A percentile compares a stretch with the other conserved stretches of the same genome.
phyloP scores from a whole-genome alignment of 2,113 vertebrate genomes.

The Pygathrix nemaeus region DNA sequence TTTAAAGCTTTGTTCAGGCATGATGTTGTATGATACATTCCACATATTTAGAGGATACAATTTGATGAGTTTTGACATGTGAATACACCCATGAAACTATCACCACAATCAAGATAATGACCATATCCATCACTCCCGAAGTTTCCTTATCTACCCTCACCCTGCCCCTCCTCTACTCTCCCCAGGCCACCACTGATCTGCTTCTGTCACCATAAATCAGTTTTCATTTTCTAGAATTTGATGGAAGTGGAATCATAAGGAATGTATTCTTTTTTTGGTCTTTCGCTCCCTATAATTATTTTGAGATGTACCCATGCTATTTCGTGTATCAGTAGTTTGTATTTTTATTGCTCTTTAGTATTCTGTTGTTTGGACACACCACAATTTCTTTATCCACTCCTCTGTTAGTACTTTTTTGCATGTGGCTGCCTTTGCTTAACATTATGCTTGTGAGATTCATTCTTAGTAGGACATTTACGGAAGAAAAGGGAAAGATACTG shows the following conservation, averaged over 20 bases:
- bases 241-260: neutral
- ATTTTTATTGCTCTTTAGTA: neutral
- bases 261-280: neutral
- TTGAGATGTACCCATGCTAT: neutral
- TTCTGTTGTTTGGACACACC: neutral
- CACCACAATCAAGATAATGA: slow-evolving; percentile 47
- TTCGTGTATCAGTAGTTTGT: neutral
- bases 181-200: neutral
- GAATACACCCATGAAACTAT: slow-evolving; percentile 21
- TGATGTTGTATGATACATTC: neutral
- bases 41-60: neutral
- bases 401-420: neutral
- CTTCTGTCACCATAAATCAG: slow-evolving; percentile 31
- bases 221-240: neutral
- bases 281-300: neutral
- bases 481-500: slow-evolving; percentile 35
- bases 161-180: neutral
- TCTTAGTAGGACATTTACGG: slow-evolving; percentile 34
- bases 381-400: neutral
- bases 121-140: neutral
- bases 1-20: neutral
- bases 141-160: neutral
- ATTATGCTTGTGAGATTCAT: neutral
- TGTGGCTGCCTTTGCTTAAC: neutral
- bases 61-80: slow-evolving; percentile 24